phyloP scores from a whole-genome alignment of 1,140 invertebrate genomes.

The Drosophila triauraria region DNA sequence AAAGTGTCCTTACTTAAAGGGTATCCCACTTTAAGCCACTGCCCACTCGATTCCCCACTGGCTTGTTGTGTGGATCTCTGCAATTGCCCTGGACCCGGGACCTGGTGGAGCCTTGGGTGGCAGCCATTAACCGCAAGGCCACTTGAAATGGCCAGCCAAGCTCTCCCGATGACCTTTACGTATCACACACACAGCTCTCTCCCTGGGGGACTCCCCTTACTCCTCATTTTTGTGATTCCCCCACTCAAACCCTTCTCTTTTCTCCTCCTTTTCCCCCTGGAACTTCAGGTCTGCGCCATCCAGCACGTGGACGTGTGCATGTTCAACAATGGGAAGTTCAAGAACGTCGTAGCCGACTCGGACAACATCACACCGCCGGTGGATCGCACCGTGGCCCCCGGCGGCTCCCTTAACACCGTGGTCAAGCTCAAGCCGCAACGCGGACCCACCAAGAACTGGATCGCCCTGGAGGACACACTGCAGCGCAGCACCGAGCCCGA shows the following conservation, averaged over 20 bases:
- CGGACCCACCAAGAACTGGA: slow-evolving; percentile 85
- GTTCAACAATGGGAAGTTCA: slow-evolving; percentile 99
- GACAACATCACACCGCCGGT: slow-evolving; percentile 87
- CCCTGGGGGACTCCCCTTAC: background rate
- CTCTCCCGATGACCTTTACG: background rate
- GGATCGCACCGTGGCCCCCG: slow-evolving; percentile 86
- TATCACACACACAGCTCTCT: too few relatives aligned
- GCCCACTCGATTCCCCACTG: background rate
- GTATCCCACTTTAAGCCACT: background rate
- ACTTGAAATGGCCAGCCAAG: background rate
- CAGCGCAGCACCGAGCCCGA: slow-evolving; percentile 83
- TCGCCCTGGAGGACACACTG: slow-evolving; percentile 79
- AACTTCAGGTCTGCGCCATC: slow-evolving; percentile 91
- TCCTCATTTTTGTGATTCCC: too few relatives aligned
- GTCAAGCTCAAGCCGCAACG: slow-evolving; percentile 90
- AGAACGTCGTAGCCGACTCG: slow-evolving; percentile 97
- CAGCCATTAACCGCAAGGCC: slow-evolving; percentile 9
- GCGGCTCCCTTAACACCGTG: slow-evolving; percentile 87
- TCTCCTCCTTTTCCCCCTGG: background rate
- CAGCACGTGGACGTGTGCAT: slow-evolving; percentile 99
- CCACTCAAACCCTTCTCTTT: background rate
- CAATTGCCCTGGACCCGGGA: background rate
- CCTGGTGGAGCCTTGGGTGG: background rate
- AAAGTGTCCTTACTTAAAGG: background rate
- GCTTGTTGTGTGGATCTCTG: slow-evolving; percentile 4